These are phyloP conservation scores for Hecatera dysodea DNA, from an alignment of 2,888 invertebrate genomes.

Conservation along the genomic window DNA sequence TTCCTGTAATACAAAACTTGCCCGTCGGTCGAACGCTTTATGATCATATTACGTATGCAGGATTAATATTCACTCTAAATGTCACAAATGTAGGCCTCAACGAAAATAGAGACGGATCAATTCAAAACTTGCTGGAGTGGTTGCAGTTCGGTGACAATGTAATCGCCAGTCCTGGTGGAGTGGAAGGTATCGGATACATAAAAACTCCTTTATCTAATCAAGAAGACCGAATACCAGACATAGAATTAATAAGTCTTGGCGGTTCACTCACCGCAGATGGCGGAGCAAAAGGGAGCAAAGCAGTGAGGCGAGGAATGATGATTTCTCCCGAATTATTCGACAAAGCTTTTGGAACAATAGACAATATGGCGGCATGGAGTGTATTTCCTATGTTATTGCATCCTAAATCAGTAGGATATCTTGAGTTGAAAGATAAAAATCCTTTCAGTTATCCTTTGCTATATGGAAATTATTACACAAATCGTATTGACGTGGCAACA, in stretches of 20 bases:
- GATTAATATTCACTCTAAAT: constrained; percentile 92
- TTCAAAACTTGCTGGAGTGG: constrained; percentile 74
- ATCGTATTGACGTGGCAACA: constrained; percentile 91
- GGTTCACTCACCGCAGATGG: constrained; percentile 85
- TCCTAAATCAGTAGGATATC: constrained; percentile 92
- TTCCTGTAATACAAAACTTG: constrained; percentile 90
- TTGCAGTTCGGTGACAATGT: constrained; percentile 83
- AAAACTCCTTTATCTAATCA: constrained; percentile 90
- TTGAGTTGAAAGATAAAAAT: constrained; percentile 92
- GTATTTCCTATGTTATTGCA: constrained; percentile 92
- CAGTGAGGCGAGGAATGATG: constrained; percentile 84
- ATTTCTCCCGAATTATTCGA: constrained; percentile 84
- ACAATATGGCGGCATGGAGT: constrained; percentile 88
- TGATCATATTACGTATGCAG: constrained; percentile 92
- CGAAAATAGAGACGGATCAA: constrained; percentile 71
- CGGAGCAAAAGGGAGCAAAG: constrained; percentile 80
- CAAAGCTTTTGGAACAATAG: constrained; percentile 83
- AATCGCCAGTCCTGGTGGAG: constrained; percentile 90
- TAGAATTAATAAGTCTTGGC: constrained; percentile 93
- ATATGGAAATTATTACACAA: constrained; percentile 93
- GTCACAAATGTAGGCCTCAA: constrained; percentile 73
- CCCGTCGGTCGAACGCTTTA: constrained; percentile 92
- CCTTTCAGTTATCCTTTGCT: constrained; percentile 92
- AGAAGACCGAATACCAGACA: constrained; percentile 91
- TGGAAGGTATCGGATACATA: constrained; percentile 92